These are phyloP conservation scores for Crotalus horridus DNA, from an alignment of 2,113 vertebrate species.

Conservation along the genomic window DNA sequence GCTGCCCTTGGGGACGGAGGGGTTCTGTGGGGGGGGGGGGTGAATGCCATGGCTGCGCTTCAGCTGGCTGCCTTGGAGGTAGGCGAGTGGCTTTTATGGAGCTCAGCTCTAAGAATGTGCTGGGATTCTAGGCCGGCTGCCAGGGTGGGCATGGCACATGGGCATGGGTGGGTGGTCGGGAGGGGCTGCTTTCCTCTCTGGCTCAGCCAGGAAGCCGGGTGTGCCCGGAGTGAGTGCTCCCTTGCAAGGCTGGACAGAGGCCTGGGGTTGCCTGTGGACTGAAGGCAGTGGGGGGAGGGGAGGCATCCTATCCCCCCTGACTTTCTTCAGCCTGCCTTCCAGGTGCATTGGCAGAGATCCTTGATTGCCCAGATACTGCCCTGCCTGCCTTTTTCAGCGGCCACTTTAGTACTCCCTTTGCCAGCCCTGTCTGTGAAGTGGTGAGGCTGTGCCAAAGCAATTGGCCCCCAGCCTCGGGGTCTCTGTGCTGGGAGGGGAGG, in stretches of 20 bases:
- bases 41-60: no score
- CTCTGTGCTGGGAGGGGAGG: neutral
- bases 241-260: neutral
- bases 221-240: neutral
- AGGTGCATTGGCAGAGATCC: no score
- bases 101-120: conserved; percentile 36
- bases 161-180: neutral
- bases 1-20: accelerated
- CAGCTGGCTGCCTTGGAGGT: neutral
- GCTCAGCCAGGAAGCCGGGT: neutral
- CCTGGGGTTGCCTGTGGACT: neutral
- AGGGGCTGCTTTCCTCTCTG: neutral
- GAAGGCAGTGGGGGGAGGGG: neutral
- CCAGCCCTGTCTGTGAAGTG: no score
- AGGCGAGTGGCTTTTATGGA: neutral
- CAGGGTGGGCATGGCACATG: neutral
- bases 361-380: neutral
- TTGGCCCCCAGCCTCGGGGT: neutral
- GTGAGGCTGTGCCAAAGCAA: neutral
- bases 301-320: conserved; percentile 18
- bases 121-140: conserved; percentile 50
- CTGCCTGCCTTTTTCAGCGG: neutral
- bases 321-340: no score
- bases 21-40: accelerated
- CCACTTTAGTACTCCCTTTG: no score